Evolutionary conservation across 2,888 invertebrate genomes (phyloP), one percentile per base, ranked within the genome.

Genomic region (Emesis furor): DNA sequence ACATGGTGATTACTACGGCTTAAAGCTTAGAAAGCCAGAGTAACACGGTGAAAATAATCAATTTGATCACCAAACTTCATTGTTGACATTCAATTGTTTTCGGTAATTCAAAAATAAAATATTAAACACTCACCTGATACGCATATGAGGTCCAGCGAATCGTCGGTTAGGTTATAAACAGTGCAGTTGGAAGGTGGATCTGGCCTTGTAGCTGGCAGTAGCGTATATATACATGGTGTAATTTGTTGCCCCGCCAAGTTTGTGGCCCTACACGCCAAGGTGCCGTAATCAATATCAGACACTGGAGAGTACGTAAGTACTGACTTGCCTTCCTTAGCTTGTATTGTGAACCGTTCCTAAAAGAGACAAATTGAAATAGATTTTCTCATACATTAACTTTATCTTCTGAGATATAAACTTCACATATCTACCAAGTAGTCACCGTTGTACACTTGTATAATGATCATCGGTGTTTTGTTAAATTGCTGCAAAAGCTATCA

Each of bases 181-280:
- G 98, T 98, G 93, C 98, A 98, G 93, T 98, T 98, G 88, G 97
- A 97, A 0, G 98, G 98, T 1, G 98, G 97, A 90, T 98, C 98
- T 0, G 98, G 98, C 89, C 98, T 97, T 3, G 98, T 98, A 90
- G 98, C 98, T 0, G 98, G 98, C 89, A 98, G 97, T 83, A 98
- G 97, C 81, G 98, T 98, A 94, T 98, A 98, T 69, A 98, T 97
- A 94, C 98, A 98, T 10, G 98, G 98, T 82, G 97, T 97, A 73
- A 96, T 94, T 93, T 98, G 98, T 83, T 97, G 97, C 2, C 98
- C 98, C 0, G 98, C 98, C 5, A 97, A 93, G 93, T 98, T 98
- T 79, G 97, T 97, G 0, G 98, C 98, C 94, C 98, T 98, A 93
- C 98, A 98, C 87, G 98, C 97, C 62, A 98, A 96, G 7, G 98